These are phyloP conservation scores for Eurytoma adleriae DNA, from an alignment of 2,888 invertebrate species.

Conservation along the genomic window DNA sequence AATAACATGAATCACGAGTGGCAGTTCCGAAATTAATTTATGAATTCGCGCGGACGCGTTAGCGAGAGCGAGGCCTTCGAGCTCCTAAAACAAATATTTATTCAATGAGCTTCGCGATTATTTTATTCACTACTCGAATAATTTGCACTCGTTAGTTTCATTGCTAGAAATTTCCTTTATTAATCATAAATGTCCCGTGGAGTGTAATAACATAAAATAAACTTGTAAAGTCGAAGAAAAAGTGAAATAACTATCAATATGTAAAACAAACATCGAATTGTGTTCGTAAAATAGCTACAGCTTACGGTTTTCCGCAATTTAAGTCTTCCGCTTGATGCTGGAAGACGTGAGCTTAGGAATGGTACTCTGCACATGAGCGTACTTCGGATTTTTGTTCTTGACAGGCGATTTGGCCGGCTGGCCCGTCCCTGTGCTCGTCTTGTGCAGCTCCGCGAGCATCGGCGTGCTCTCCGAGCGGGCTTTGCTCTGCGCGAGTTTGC, in stretches of 20 bases:
- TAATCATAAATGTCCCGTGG: background rate
- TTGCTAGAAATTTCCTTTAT: constrained; percentile 1
- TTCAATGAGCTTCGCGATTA: constrained; percentile 3
- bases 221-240: no score
- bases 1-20: constrained; percentile 53
- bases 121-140: background rate
- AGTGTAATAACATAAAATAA: no score
- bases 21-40: constrained; percentile 55
- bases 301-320: constrained; percentile 23
- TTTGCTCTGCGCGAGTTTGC: constrained; percentile 1
- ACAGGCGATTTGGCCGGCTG: constrained; percentile 6
- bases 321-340: constrained; percentile 27
- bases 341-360: constrained; percentile 58
- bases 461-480: background rate
- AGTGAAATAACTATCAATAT: background rate
- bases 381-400: constrained; percentile 58
- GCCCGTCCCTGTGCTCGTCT: background rate
- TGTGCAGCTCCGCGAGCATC: background rate
- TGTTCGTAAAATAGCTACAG: constrained; percentile 21
- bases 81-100: constrained; percentile 49
- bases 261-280: background rate
- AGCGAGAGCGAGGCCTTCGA: constrained; percentile 4
- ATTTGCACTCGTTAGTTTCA: background rate
- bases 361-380: constrained; percentile 63
- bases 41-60: constrained; percentile 23